These are phyloP conservation scores for Actinernus sp. DNA, from an alignment of 92 coral and sea anemone genomes.

Conservation along the genomic window DNA sequence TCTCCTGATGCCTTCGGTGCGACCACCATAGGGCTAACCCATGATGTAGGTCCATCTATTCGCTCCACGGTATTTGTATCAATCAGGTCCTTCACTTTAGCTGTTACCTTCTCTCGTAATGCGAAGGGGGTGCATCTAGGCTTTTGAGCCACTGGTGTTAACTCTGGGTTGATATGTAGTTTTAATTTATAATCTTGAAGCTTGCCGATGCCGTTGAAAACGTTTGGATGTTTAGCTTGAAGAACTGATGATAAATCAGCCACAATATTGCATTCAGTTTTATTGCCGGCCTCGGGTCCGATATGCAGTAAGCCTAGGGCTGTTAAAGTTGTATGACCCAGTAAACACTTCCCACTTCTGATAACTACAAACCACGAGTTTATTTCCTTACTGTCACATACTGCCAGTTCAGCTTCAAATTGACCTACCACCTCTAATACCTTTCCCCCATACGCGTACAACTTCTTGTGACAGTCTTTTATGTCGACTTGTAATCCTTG, in stretches of 20 bases:
- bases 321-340: conserved; percentile 12
- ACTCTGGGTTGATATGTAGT: conserved; percentile 2
- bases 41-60: conserved; percentile 32
- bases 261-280: too few relatives aligned
- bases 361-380: too few relatives aligned
- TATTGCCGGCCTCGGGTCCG: conserved; percentile 3
- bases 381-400: too few relatives aligned
- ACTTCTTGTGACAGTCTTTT: neutral
- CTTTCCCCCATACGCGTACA: conserved; percentile 3
- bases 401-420: neutral
- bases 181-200: conserved; percentile 12
- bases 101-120: conserved; percentile 9
- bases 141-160: conserved; percentile 16
- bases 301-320: conserved; percentile 6
- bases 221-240: too few relatives aligned
- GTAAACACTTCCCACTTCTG: neutral
- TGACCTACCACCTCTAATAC: conserved; percentile 1
- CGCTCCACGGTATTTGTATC: conserved; percentile 1
- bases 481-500: neutral
- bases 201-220: conserved; percentile 20
- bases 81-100: conserved; percentile 1
- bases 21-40: conserved; percentile 48
- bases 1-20: conserved; percentile 41
- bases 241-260: too few relatives aligned
- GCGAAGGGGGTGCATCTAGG: conserved; percentile 10